Percentiles rank a stretch among this genome's conserved stretches.
These are phyloP conservation scores for Sylvia borin DNA, from an alignment of 2,797 vertebrate species.

Conservation along the genomic window DNA sequence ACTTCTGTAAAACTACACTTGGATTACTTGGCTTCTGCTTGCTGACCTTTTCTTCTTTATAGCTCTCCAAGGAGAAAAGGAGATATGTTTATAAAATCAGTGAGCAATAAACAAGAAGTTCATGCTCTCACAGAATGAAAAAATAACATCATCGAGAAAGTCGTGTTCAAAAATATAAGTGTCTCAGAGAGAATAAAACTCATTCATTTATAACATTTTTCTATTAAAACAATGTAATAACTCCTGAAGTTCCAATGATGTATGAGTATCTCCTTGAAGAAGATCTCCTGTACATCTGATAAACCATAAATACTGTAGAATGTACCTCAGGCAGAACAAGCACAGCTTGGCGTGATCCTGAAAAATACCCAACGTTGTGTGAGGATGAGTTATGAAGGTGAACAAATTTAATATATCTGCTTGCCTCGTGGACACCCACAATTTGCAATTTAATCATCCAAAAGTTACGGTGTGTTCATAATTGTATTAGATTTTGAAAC, in stretches of 20 bases:
- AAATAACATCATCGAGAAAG: conserved; percentile 48
- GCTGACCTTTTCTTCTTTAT: conserved; percentile 14
- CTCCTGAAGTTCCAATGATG: conserved; percentile 45
- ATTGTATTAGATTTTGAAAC: conserved; percentile 72
- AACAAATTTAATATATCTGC: conserved; percentile 55
- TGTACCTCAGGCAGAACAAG: conserved; percentile 23
- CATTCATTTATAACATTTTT: conserved; percentile 64
- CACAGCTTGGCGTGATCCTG: conserved; percentile 33
- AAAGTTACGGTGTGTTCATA: conserved; percentile 58
- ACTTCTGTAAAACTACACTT: not conserved
- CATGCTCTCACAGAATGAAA: conserved; percentile 40
- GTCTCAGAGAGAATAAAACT: conserved; percentile 39
- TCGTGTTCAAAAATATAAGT: conserved; percentile 21
- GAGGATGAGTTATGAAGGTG: conserved; percentile 62
- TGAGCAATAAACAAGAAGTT: conserved; percentile 46
- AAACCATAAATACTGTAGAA: conserved; percentile 62
- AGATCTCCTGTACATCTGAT: conserved; percentile 65
- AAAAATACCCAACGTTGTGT: not conserved
- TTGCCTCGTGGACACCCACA: conserved; percentile 66
- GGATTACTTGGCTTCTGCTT: not conserved
- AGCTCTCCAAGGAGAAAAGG: conserved; percentile 40
- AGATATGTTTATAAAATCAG: conserved; percentile 48
- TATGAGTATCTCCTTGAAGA: conserved; percentile 71
- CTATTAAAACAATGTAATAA: conserved; percentile 58
- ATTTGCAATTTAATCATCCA: conserved; percentile 77